Base-by-base conservation (phyloP, 2,797 vertebrate genomes). In the Myiothlypis chrysogaster region DNA sequence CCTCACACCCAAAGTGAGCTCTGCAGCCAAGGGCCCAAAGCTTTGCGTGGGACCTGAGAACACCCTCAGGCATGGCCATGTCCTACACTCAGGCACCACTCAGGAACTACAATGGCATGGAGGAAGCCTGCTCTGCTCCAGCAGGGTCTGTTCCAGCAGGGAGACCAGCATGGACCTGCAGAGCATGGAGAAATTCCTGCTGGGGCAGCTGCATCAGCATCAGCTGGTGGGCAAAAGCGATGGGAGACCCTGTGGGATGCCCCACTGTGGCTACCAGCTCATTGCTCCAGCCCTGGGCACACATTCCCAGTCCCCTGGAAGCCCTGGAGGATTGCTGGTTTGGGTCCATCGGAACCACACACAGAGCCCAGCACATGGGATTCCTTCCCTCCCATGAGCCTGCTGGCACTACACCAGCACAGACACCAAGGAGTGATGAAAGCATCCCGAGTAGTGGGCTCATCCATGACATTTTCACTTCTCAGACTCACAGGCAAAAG, bases 121-220 rank as follows among this genome's bases (percentile, higher is more conserved):
- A 55, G 49, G 21, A 39, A 69, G 8, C 8, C 22, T 0, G 1
- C n/a, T 59, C 41, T 49, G n/a, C 34, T 68, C 49, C 73, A 59
- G 65, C 12, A 7, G 3, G 14, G 18, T 50, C 17, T 14, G 14
- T 41, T 64, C 64, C 30, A 10, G 7, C 3, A 1, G 25, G 25
- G 12, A 75, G n/a, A 55, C 3, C 0, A 0, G n/a, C 46, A 61
- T 0, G 0, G 60, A 41, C 49, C 50, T 53, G 23, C 34, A 65
- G 21, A 69, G 30, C 8, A 3, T 1, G 2, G 35, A 59, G 34
- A 32, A 64, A 50, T 39, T 75, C 65, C 41, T 8, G 5, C n/a
- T 17, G 16, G 30, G 27, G 14, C 39, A 87, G 57, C 16, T 35
- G n/a, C 44, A 55, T 24, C 64, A 19, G 32, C 60, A 61, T 24